Conservation (phyloP, 2,888 invertebrate genomes). For the Pandemis cinnamomeana region DNA sequence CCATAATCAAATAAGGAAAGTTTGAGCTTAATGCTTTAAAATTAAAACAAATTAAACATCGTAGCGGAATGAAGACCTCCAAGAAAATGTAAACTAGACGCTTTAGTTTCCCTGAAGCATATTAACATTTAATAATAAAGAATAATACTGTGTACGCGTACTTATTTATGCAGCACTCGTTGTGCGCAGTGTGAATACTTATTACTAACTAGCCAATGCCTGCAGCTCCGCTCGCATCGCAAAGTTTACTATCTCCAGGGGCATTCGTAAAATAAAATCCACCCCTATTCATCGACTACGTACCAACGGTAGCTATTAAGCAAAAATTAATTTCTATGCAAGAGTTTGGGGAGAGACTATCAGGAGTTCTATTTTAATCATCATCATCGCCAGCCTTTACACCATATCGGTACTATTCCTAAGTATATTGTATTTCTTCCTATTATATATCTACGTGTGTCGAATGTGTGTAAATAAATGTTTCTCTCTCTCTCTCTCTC, state of each 20-base stretch:
- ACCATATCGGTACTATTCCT: too few relatives aligned
- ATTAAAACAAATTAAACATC: background rate
- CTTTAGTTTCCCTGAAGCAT: background rate
- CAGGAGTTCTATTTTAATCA: too few relatives aligned
- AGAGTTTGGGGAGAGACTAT: too few relatives aligned
- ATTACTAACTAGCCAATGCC: background rate
- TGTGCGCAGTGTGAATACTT: background rate
- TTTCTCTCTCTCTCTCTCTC: too few relatives aligned
- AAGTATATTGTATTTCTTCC: too few relatives aligned
- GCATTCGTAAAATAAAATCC: too few relatives aligned
- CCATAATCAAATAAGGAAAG: background rate
- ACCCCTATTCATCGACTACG: too few relatives aligned
- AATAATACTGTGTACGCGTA: background rate
- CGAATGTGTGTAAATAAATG: too few relatives aligned
- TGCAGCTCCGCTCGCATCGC: background rate
- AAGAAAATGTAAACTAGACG: background rate
- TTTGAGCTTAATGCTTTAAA: background rate
- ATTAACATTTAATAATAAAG: conserved; percentile 2
- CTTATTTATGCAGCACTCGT: background rate
- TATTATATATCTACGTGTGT: too few relatives aligned
- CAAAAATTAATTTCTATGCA: too few relatives aligned
- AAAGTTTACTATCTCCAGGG: background rate
- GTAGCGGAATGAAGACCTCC: background rate
- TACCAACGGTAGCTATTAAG: too few relatives aligned
- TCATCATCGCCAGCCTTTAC: too few relatives aligned